Percentiles rank a stretch among this genome's conserved stretches.
Conservation (phyloP, 2,113 vertebrate species). For the Gavialis gangeticus region DNA sequence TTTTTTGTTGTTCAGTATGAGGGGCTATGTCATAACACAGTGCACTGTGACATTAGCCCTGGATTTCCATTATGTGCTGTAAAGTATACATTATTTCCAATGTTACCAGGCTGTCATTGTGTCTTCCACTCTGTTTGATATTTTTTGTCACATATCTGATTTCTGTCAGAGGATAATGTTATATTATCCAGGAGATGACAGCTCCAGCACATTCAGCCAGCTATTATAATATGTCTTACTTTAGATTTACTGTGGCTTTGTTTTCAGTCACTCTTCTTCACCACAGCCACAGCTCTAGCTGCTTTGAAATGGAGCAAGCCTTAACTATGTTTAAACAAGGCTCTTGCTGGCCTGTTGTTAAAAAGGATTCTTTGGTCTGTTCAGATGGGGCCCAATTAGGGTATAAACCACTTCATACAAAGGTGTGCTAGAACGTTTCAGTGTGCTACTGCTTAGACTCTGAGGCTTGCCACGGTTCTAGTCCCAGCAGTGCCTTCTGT, state of each 20-base stretch:
- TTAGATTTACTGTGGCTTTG: slow-evolving; percentile 62
- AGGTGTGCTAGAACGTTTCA: neutral
- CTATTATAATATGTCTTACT: slow-evolving; percentile 75
- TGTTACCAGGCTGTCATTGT: slow-evolving; percentile 67
- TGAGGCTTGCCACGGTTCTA: neutral
- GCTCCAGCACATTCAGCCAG: slow-evolving; percentile 56
- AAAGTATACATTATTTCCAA: slow-evolving; percentile 75
- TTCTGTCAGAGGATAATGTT: slow-evolving; percentile 73
- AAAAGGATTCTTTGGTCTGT: neutral
- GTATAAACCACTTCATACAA: neutral
- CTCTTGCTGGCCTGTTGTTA: neutral
- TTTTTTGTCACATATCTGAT: slow-evolving; percentile 75
- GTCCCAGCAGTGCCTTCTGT: neutral
- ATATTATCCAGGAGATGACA: slow-evolving; percentile 73
- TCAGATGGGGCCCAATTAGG: neutral
- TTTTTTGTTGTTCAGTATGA: slow-evolving; percentile 42
- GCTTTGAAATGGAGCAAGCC: neutral
- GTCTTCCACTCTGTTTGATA: slow-evolving; percentile 60
- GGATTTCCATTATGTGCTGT: slow-evolving; percentile 74
- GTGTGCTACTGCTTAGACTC: neutral
- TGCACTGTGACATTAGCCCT: slow-evolving; percentile 43
- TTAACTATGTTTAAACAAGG: slow-evolving; percentile 35
- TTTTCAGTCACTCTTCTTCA: slow-evolving; percentile 35
- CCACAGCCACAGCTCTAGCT: rapidly evolving
- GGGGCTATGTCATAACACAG: slow-evolving; percentile 41